Evolutionary conservation across 2,797 vertebrate species (phyloP), one percentile per base, ranked within the genome.

Genomic region (Sebastiscus tertius): DNA sequence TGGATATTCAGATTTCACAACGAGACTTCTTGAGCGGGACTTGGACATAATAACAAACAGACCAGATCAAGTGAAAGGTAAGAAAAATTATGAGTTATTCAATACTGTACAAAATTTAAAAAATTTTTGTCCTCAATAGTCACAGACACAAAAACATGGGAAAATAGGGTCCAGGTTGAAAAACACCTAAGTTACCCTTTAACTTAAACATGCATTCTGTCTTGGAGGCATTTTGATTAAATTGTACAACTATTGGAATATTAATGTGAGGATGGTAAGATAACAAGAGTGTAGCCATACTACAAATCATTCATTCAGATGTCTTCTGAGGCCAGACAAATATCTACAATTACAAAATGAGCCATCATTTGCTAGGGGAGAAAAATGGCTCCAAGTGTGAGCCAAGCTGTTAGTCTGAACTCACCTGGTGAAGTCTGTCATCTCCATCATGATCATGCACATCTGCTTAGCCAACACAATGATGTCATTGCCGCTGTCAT

Each of bases 361-460:
- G 63, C 29, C 20, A 73, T 64, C 4, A 73, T n/a, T 36, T 58
- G 8, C 54, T 36, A 2, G 24, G 18, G 39, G 13, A 52, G 33
- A 76, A 49, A 77, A 75, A 67, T 12, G 12, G 13, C 55, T 58
- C 11, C 1, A n/a, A 5, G 7, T 39, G 22, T 8, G 56, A 72
- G 52, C 66, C 39, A 81, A 72, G 60, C 63, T 33, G 63, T 64
- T 31, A 27, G 67, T 77, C 49, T 36, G 59, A 71, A 79, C 93
- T 92, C 79, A 99, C 98, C 99, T 98, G 80, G 99, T 99, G 92
- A 99, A 99, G 92, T 99, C 99, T 3, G 99, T 99, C 99, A 99
- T 99, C 93, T 99, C 99, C 99, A 99, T 99, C 99, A 99, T 99
- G 86, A 99, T 99, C 99, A 99, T 99, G 88, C 99, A 99, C 99